These are phyloP conservation scores for Eudyptes chrysolophus DNA, from an alignment of 2,113 vertebrate genomes.

Conservation along the genomic window DNA sequence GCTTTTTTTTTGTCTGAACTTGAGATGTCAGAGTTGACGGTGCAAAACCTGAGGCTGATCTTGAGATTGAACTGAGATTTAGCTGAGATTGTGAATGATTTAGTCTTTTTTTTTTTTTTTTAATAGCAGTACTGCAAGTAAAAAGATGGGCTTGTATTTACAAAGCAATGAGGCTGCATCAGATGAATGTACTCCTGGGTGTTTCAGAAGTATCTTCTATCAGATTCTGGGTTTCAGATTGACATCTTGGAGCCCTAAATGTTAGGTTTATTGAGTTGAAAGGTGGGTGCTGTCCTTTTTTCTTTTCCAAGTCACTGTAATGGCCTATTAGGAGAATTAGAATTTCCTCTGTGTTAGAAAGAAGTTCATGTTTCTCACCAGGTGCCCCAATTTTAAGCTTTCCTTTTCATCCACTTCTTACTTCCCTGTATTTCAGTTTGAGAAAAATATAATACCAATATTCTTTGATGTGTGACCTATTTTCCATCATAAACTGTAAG, in stretches of 20 bases:
- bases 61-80: not conserved
- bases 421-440: not conserved
- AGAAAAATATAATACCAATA: not conserved
- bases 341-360: not conserved
- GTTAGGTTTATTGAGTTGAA: not conserved
- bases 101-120: not conserved
- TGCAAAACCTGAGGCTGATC: not conserved
- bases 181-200: not conserved
- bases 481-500: not conserved
- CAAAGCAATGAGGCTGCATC: not conserved
- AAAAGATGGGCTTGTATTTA: not conserved
- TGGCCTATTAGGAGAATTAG: not conserved
- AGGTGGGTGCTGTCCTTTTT: not conserved
- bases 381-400: not conserved
- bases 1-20: not conserved
- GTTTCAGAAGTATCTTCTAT: not conserved
- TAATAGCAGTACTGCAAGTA: not conserved
- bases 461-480: not conserved
- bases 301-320: not conserved
- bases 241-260: not conserved
- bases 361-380: not conserved
- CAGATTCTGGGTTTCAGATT: not conserved
- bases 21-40: not conserved
- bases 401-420: not conserved
- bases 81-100: not conserved